Conservation (phyloP, 2,888 invertebrate species). For the Euspilapteryx auroguttella region DNA sequence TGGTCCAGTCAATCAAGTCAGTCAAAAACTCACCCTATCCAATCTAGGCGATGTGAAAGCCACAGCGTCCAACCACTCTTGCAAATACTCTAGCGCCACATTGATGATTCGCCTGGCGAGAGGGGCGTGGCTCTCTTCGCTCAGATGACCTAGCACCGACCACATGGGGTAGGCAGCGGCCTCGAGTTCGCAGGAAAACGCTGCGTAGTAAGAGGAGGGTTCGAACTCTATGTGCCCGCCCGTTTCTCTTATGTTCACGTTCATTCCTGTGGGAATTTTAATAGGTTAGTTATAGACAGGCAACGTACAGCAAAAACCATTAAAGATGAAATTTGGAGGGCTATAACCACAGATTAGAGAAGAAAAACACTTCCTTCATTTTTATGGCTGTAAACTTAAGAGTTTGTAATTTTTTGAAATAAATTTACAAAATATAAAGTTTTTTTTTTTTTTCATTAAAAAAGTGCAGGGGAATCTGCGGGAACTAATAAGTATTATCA, state of each 20-base stretch:
- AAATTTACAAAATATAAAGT: too few species aligned
- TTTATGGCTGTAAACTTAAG: too few species aligned
- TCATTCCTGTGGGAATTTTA: conserved; percentile 78
- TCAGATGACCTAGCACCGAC: conserved; percentile 89
- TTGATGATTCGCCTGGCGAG: conserved; percentile 76
- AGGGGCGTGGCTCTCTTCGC: conserved; percentile 70
- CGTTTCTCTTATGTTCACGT: conserved; percentile 90
- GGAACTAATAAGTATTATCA: too few species aligned
- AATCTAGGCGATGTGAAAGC: conserved; percentile 70
- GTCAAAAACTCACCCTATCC: conserved; percentile 7
- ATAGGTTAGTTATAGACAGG: too few species aligned
- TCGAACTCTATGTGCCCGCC: conserved; percentile 95
- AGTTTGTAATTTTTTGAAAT: too few species aligned
- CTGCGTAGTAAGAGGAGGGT: conserved; percentile 95
- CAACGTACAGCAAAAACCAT: too few species aligned
- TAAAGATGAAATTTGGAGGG: too few species aligned
- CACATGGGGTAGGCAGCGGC: conserved; percentile 98
- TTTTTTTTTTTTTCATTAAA: too few species aligned
- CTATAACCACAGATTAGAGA: too few species aligned
- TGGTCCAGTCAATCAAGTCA: too few species aligned
- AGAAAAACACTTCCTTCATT: too few species aligned
- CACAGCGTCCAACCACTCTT: conserved; percentile 88
- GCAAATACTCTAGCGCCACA: conserved; percentile 76
- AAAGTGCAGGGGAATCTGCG: too few species aligned
- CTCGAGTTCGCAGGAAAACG: conserved; percentile 96